These are phyloP conservation scores for Caenorhabditis plicata DNA, from an alignment of 2,888 invertebrate species.

Conservation along the genomic window DNA sequence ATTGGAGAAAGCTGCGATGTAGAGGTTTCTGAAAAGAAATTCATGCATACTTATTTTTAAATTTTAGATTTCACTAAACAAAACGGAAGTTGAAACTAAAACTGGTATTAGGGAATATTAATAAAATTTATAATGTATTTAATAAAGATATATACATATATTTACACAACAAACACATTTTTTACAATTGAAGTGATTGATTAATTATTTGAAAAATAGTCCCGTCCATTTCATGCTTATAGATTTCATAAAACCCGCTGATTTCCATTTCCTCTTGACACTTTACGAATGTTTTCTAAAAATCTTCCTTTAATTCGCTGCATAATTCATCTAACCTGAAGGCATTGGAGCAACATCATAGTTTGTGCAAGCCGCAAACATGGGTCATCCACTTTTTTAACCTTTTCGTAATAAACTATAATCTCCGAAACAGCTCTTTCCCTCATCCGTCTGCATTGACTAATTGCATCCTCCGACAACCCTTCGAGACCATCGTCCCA, in stretches of 20 bases:
- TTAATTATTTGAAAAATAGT: slow-evolving; percentile 19
- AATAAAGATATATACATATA: background rate
- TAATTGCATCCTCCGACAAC: slow-evolving; percentile 5
- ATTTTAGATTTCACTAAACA: background rate
- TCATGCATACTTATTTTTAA: too few species aligned
- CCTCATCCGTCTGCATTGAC: slow-evolving; percentile 13
- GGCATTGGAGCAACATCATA: slow-evolving; percentile 13
- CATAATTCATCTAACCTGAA: background rate
- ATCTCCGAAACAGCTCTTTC: slow-evolving; percentile 17
- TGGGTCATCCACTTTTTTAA: slow-evolving; percentile 20
- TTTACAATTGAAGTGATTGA: slow-evolving; percentile 16
- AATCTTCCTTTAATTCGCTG: background rate
- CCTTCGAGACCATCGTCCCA: slow-evolving; percentile 27
- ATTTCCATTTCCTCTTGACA: slow-evolving; percentile 28
- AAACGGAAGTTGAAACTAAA: background rate
- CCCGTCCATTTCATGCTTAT: slow-evolving; percentile 12
- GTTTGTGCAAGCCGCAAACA: slow-evolving; percentile 22
- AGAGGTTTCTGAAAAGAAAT: too few species aligned
- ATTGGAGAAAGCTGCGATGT: slow-evolving; percentile 36
- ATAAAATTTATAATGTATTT: background rate
- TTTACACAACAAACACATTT: too few species aligned
- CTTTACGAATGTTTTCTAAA: slow-evolving; percentile 19
- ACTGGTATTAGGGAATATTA: slow-evolving; percentile 1
- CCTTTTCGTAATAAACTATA: slow-evolving; percentile 16
- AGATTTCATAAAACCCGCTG: slow-evolving; percentile 30